Evolutionary conservation across 2,888 invertebrate species (phyloP).

Genomic region (Tanypteryx hageni): DNA sequence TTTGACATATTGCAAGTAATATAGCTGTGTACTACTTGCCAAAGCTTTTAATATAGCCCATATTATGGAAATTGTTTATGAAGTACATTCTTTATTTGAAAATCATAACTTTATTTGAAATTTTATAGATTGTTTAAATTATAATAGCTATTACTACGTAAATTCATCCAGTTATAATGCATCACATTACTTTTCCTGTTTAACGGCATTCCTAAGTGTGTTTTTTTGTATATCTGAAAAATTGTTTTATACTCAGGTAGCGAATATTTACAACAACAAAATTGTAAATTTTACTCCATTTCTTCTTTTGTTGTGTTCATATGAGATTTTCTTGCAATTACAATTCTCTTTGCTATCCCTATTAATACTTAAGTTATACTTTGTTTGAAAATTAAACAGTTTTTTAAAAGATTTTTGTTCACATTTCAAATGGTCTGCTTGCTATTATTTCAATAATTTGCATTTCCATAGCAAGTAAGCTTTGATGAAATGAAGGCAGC

Average conservation of each 20-base stretch:
- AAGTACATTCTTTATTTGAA: constrained; percentile 7
- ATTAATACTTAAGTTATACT: background rate
- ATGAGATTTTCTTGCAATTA: background rate
- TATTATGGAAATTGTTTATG: background rate
- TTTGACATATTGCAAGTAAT: background rate
- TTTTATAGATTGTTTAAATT: background rate
- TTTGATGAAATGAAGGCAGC: constrained; percentile 4
- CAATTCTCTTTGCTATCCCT: background rate
- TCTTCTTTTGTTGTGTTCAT: background rate
- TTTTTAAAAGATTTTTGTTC: background rate
- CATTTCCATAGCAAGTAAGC: background rate
- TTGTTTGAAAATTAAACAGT: constrained; percentile 2
- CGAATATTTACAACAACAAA: background rate
- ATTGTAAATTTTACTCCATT: constrained; percentile 30
- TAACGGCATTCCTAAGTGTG: constrained; percentile 30
- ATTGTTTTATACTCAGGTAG: constrained; percentile 15
- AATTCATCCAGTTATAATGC: background rate
- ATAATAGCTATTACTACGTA: background rate
- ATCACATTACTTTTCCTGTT: constrained; percentile 42
- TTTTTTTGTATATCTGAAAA: background rate
- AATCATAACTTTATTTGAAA: background rate
- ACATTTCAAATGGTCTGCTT: background rate
- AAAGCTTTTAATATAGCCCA: background rate
- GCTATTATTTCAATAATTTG: background rate
- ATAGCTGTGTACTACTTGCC: background rate